phyloP scores from a whole-genome alignment of 2,113 vertebrate genomes.

The Octodon degus region DNA sequence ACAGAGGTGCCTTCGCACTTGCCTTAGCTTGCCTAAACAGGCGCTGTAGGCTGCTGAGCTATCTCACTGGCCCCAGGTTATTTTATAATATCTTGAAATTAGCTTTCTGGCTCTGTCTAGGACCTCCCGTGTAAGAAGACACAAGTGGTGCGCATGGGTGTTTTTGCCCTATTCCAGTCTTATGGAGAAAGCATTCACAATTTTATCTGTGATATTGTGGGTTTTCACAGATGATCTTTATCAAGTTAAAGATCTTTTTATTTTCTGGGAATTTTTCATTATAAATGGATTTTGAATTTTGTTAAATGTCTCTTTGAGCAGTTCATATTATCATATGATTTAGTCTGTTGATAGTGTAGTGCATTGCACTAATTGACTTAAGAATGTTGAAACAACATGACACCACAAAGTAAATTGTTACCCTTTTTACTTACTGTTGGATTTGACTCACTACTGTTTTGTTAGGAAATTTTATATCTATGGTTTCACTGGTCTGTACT shows the following conservation, averaged over 20 bases:
- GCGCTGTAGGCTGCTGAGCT: too few relatives aligned
- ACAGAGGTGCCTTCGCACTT: too few relatives aligned
- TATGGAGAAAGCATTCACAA: neutral
- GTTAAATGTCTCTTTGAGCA: neutral
- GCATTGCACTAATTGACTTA: neutral
- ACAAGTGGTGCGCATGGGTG: neutral
- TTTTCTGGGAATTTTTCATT: conserved; percentile 3
- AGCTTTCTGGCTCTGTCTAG: neutral
- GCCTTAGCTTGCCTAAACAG: too few relatives aligned
- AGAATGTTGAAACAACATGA: neutral
- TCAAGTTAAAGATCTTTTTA: neutral
- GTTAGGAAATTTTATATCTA: neutral
- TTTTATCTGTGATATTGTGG: neutral
- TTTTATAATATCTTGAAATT: conserved; percentile 23
- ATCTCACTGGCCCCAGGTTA: too few relatives aligned
- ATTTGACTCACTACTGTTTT: conserved; percentile 42
- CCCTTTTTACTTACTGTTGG: neutral
- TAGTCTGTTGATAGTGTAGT: neutral
- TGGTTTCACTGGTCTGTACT: conserved; percentile 20
- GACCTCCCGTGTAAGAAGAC: neutral
- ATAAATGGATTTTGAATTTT: conserved; percentile 31
- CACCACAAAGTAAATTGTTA: neutral
- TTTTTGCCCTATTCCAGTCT: neutral
- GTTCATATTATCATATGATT: neutral
- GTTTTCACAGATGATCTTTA: conserved; percentile 18